Conservation (phyloP, 2,113 vertebrate species). For the Guaruba guarouba region DNA sequence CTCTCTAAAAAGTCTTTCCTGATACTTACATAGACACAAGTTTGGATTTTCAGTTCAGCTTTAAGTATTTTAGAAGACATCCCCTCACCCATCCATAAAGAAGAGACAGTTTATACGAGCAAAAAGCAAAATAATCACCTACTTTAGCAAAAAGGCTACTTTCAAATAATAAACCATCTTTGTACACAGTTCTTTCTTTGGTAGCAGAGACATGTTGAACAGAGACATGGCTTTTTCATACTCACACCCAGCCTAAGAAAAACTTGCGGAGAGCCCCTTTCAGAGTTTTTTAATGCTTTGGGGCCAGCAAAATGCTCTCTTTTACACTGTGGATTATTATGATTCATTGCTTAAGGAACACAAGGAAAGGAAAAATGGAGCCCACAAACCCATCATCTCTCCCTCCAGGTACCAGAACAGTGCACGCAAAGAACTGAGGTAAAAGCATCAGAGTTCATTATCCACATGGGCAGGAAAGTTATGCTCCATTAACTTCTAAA, state of each 20-base stretch:
- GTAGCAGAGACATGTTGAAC: neutral
- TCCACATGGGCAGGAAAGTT: neutral
- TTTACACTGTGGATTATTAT: neutral
- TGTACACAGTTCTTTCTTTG: neutral
- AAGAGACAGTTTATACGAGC: neutral
- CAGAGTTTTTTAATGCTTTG: neutral
- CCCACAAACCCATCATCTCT: neutral
- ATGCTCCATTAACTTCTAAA: neutral
- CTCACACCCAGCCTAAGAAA: neutral
- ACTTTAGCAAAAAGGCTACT: neutral
- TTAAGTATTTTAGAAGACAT: neutral
- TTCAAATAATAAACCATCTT: neutral
- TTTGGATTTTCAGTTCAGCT: neutral
- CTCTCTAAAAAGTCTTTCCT: neutral
- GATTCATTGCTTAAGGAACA: neutral
- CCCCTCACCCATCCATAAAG: neutral
- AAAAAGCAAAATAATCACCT: neutral
- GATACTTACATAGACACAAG: neutral
- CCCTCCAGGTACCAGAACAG: neutral
- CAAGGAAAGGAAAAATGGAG: neutral
- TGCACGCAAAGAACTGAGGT: neutral
- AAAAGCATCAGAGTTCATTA: neutral
- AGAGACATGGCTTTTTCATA: neutral
- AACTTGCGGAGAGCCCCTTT: neutral
- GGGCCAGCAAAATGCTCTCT: neutral